Base-by-base conservation (phyloP, 92 coral and sea anemone genomes). In the Plumapathes pennacea region DNA sequence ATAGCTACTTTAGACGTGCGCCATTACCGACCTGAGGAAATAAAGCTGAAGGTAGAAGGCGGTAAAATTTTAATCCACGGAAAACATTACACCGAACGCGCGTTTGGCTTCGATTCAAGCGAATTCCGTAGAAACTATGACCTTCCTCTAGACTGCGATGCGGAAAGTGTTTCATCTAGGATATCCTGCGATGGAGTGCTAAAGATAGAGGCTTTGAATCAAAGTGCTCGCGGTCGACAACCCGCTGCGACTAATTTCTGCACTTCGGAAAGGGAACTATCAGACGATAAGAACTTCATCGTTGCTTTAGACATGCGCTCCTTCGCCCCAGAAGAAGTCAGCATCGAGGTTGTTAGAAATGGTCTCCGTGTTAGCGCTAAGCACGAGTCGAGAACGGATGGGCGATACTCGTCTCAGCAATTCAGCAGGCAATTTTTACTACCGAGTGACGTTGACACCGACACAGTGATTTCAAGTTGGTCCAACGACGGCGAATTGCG, bases 1-100 rank as follows among this genome's bases (percentile, higher is more conserved):
- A 77, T 94, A 42, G 89, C 96, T 7, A 75, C 89, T 7, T 59
- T 94, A 0, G 99, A 94, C 46, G 96, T 89, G 23, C 84, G 85
- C 40, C 68, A 82, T 34, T 94, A 94, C 62, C 76, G 76, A 23
- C 99, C 99, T 4, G 99, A 94, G 15, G 99, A 94, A 53, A 88
- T 94, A 2, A 81, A 69, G 29, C 86, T 89, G 29, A 78, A 82
- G 9, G 99, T 94, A 5, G 99, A 94, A 63, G 77, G 83, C n/a
- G 74, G 76, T 42, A 81, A 80, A 56, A 67, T 94, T 36, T 45
- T 84, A 32, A 83, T 94, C 34, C 68, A 80, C 22, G 99, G 96
- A 0, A 90, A 94, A 20, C 99, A 84, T 52, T 74, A 83, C 55
- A 61, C 96, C 2, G 99, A 94, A 54, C 84, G 90, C 1, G 89